These are phyloP conservation scores for Pasiphila rectangulata DNA, from an alignment of 2,888 invertebrate genomes.

Conservation along the genomic window DNA sequence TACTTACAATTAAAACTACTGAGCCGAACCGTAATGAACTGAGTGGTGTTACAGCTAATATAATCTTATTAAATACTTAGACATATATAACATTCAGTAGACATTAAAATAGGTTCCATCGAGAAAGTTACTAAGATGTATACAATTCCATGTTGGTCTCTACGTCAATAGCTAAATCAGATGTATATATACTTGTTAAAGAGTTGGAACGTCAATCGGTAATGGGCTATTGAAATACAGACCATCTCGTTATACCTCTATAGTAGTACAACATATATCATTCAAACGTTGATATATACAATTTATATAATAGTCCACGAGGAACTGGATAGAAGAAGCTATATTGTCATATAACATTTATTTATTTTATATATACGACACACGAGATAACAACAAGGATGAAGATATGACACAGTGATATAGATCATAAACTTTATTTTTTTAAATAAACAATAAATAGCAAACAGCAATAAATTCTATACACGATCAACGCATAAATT, in stretches of 20 bases:
- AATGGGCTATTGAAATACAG: conserved; percentile 53
- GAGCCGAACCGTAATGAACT: conserved; percentile 65
- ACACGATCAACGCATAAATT: conserved; percentile 55
- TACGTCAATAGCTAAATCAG: conserved; percentile 49
- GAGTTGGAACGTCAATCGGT: conserved; percentile 21
- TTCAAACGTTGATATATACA: conserved; percentile 55
- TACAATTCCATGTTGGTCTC: conserved; percentile 49
- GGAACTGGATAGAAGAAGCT: conserved; percentile 54
- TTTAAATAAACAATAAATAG: conserved; percentile 37
- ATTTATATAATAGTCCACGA: conserved; percentile 41
- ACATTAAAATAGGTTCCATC: conserved; percentile 70
- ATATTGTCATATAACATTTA: conserved; percentile 76
- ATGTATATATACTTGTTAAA: conserved; percentile 3
- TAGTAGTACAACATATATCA: conserved; percentile 50
- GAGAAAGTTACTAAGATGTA: conserved; percentile 60
- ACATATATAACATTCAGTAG: conserved; percentile 80
- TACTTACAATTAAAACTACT: conserved; percentile 62
- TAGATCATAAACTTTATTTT: conserved; percentile 54
- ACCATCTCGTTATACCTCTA: conserved; percentile 44
- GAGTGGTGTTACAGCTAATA: conserved; percentile 56
- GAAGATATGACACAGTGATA: conserved; percentile 73
- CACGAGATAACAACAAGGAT: conserved; percentile 70
- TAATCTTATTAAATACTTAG: conserved; percentile 69
- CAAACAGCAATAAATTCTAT: conserved; percentile 61
- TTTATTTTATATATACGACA: conserved; percentile 59